A percentile compares a stretch with the other conserved stretches of the same genome.
Conservation (phyloP, 2,797 vertebrate species). For the Oryzias sinensis region DNA sequence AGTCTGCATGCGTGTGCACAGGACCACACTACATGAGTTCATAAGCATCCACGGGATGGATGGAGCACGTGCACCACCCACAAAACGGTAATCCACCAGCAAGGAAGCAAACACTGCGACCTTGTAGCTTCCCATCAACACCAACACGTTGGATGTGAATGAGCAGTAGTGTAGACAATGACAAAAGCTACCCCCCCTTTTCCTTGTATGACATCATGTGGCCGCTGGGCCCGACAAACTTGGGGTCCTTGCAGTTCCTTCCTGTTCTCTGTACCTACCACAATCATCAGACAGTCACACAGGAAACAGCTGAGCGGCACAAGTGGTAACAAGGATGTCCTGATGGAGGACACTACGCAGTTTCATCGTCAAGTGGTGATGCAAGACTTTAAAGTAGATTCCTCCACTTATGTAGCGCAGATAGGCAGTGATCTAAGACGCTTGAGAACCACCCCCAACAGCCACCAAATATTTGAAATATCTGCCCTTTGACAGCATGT, state of each 20-base stretch:
- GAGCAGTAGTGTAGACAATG: constrained; percentile 54
- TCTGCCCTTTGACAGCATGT: background rate
- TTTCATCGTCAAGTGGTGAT: no score
- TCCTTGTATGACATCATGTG: constrained; percentile 78
- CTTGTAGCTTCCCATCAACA: constrained; percentile 41
- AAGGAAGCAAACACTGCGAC: constrained; percentile 45
- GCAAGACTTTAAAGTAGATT: no score
- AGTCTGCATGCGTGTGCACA: background rate
- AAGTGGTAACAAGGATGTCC: constrained; percentile 53
- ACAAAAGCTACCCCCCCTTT: constrained; percentile 63
- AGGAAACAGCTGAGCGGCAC: constrained; percentile 61
- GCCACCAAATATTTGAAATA: background rate
- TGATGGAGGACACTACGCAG: constrained; percentile 17
- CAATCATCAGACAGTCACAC: constrained; percentile 48
- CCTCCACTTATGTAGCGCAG: no score
- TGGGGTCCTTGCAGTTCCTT: constrained; percentile 57
- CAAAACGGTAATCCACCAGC: constrained; percentile 19
- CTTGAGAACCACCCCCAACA: no score
- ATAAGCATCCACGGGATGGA: constrained; percentile 10
- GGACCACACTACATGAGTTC: background rate
- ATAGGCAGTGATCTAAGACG: no score
- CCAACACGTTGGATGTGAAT: constrained; percentile 24
- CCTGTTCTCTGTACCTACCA: constrained; percentile 59
- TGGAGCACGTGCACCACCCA: constrained; percentile 2
- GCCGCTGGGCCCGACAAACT: constrained; percentile 51